These are phyloP conservation scores for Pogonophryne albipinna DNA, from an alignment of 2,797 vertebrate genomes.

Conservation along the genomic window DNA sequence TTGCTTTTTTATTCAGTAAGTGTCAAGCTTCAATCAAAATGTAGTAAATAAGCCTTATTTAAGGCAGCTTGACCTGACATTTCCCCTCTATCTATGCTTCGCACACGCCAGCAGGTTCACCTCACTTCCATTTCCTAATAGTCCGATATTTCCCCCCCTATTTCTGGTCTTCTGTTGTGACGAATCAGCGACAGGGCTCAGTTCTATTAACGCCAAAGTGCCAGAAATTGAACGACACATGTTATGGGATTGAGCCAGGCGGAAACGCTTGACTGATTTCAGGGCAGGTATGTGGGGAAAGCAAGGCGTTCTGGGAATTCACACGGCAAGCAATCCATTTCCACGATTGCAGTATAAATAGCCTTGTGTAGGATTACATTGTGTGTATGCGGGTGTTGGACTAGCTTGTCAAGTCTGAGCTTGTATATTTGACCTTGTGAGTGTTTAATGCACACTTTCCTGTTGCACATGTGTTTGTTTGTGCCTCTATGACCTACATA, in stretches of 20 bases:
- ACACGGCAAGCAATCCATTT: constrained; percentile 52
- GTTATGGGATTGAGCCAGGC: constrained; percentile 33
- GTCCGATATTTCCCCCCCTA: constrained; percentile 2
- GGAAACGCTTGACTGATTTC: constrained; percentile 46
- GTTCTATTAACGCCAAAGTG: constrained; percentile 44
- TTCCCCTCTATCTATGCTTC: constrained; percentile 33
- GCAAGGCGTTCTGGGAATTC: constrained; percentile 23
- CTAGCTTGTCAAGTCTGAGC: background rate
- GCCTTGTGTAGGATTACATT: constrained; percentile 35
- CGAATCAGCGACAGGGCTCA: constrained; percentile 28
- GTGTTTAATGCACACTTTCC: constrained; percentile 8
- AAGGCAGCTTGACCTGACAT: constrained; percentile 47
- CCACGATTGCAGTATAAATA: constrained; percentile 50
- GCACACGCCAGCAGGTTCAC: constrained; percentile 3
- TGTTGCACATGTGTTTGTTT: background rate
- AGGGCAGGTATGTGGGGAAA: constrained; percentile 26
- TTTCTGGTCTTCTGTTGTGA: constrained; percentile 37
- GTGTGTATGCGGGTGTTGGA: constrained; percentile 7
- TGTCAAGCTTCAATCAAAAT: constrained; percentile 4
- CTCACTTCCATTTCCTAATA: constrained; percentile 44
- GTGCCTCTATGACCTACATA: constrained; percentile 17
- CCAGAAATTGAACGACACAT: constrained; percentile 43
- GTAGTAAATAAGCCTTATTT: constrained; percentile 33
- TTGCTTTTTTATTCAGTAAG: constrained; percentile 20
- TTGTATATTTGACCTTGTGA: constrained; percentile 15